These are phyloP conservation scores for Aplysina aerophoba DNA, from an alignment of 37 sponge, comb jelly and placozoan species.

Conservation along the genomic window DNA sequence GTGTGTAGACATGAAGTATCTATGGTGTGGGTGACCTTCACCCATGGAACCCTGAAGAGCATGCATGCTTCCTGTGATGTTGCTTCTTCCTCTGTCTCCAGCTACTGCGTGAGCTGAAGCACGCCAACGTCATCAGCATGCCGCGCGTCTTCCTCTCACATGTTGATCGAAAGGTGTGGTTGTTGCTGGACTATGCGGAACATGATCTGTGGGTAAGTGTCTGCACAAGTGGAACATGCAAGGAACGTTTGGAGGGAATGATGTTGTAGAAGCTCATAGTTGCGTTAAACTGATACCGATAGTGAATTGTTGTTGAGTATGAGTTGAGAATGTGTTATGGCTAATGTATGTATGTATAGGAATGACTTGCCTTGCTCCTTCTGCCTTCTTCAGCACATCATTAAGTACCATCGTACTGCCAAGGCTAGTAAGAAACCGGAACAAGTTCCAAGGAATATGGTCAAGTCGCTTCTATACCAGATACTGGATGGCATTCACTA, in stretches of 20 bases:
- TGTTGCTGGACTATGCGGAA: conserved; percentile 93
- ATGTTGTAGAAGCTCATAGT: too few relatives aligned
- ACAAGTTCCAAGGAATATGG: conserved; percentile 81
- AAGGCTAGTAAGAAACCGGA: conserved; percentile 83
- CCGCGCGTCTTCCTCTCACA: conserved; percentile 92
- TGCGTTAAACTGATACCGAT: too few relatives aligned
- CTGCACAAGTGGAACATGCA: not conserved
- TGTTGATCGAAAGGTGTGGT: conserved; percentile 90
- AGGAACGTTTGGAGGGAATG: too few relatives aligned
- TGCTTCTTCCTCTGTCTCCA: conserved; percentile 27
- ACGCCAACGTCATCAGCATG: conserved; percentile 85
- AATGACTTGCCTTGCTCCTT: not conserved
- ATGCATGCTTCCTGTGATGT: too few relatives aligned
- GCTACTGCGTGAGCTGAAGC: conserved; percentile 91
- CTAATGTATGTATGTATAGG: not conserved
- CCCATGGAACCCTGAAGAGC: too few relatives aligned
- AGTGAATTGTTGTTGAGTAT: not conserved
- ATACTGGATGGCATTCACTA: conserved; percentile 95
- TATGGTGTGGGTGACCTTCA: too few relatives aligned
- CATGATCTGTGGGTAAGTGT: conserved; percentile 93
- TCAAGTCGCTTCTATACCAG: conserved; percentile 93
- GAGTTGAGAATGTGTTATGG: too few relatives aligned
- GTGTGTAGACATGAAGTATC: not conserved
- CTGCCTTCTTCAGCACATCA: conserved; percentile 87
- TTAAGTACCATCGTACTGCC: conserved; percentile 92